Conservation (phyloP, 2,797 vertebrate species). For the Lagocephalus sceleratus region DNA sequence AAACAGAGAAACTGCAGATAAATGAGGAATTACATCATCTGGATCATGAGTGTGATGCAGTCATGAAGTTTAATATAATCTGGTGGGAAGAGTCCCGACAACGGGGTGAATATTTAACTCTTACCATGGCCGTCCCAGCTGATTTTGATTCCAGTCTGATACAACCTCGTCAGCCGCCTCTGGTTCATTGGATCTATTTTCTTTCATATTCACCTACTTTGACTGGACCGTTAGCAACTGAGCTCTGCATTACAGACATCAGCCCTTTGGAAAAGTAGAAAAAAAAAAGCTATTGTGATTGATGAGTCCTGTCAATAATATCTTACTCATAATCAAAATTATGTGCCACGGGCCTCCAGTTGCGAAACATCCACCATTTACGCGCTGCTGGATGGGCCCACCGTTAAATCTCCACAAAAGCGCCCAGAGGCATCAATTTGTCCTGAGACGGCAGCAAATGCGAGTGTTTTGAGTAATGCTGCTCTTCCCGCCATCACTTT, state of each 20-base stretch:
- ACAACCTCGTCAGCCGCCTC: no score
- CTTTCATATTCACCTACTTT: neutral
- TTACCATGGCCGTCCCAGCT: no score
- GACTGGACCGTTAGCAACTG: neutral
- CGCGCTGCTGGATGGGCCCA: constrained; percentile 23
- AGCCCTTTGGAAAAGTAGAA: neutral
- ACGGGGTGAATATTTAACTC: no score
- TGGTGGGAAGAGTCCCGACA: no score
- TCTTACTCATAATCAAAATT: neutral
- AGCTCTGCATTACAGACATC: neutral
- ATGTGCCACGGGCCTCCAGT: constrained; percentile 11
- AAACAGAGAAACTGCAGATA: no score
- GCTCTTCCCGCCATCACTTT: constrained; percentile 24
- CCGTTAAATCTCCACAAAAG: constrained; percentile 38
- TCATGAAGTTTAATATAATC: no score
- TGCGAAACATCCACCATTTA: constrained; percentile 41
- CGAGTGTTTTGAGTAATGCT: constrained; percentile 33
- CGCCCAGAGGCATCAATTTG: constrained; percentile 54
- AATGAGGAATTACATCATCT: no score
- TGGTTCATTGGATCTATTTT: neutral
- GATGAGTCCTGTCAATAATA: neutral
- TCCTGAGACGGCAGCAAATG: constrained; percentile 15
- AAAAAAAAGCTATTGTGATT: neutral
- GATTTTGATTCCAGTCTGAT: no score
- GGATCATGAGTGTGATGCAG: no score